Conservation (phyloP, 1,140 invertebrate species). For the Drosophila auraria region DNA sequence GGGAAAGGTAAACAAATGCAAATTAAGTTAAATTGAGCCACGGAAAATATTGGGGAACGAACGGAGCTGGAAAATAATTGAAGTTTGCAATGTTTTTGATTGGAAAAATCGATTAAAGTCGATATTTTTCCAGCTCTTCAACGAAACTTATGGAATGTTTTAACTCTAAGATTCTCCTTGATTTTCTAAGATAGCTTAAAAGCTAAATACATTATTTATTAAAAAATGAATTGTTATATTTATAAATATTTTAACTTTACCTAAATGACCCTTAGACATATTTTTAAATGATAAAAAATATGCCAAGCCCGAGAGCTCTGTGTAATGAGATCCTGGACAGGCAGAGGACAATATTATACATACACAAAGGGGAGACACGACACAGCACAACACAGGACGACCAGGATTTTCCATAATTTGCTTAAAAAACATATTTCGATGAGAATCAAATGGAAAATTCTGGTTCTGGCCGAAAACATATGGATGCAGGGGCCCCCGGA, state of each 20-base stretch:
- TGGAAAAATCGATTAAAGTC: not conserved
- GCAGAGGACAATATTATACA: too few species aligned
- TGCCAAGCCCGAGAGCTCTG: not conserved
- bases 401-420: slow-evolving; percentile 5
- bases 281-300: not conserved
- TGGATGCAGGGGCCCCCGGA: slow-evolving; percentile 2
- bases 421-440: slow-evolving; percentile 30
- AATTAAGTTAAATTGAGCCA: slow-evolving; percentile 54
- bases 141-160: too few species aligned
- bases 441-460: slow-evolving; percentile 35
- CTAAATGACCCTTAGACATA: not conserved
- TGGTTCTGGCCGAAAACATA: slow-evolving; percentile 24
- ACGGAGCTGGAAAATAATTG: not conserved
- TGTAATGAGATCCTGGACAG: slow-evolving; percentile 14
- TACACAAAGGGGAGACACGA: not conserved
- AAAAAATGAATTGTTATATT: not conserved
- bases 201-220: not conserved
- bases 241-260: not conserved
- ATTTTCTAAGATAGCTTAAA: too few species aligned
- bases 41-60: not conserved
- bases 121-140: too few species aligned
- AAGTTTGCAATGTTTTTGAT: not conserved
- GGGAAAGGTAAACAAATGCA: slow-evolving; percentile 72
- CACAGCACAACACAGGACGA: not conserved
- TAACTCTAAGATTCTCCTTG: too few species aligned